phyloP scores from a whole-genome alignment of 2,113 vertebrate genomes.

The Oncorhynchus clarkii region DNA sequence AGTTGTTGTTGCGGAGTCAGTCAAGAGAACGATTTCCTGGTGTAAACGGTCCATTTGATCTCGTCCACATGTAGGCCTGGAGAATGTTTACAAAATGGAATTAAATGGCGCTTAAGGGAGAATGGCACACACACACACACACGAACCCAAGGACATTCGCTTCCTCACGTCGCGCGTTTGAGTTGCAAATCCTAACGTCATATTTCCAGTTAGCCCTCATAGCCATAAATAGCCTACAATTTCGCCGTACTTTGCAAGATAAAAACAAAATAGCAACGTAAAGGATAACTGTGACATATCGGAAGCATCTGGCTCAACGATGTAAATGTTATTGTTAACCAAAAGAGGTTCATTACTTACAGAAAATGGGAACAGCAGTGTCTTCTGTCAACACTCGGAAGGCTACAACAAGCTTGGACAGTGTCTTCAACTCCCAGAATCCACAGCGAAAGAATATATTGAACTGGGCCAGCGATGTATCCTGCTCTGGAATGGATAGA shows the following conservation, averaged over 20 bases:
- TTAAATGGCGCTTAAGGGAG: not conserved
- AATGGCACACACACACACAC: not conserved
- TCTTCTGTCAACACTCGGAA: conserved; percentile 18
- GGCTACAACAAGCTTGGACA: conserved; percentile 60
- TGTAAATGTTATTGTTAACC: not conserved
- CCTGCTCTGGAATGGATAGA: not conserved
- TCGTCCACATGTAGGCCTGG: not conserved
- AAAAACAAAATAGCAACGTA: conserved; percentile 36
- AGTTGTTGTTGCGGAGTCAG: not conserved
- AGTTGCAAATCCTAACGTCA: conserved; percentile 16
- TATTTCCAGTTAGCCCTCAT: conserved; percentile 29
- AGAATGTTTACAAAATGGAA: not conserved
- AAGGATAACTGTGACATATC: not conserved
- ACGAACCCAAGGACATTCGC: conserved; percentile 4
- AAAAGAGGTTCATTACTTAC: conserved; percentile 55
- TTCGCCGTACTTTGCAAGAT: conserved; percentile 48
- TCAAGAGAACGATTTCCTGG: conserved; percentile 45
- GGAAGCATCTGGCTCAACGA: not conserved
- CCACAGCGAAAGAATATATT: conserved; percentile 62
- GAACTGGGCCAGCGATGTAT: conserved; percentile 41
- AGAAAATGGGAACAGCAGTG: conserved; percentile 38
- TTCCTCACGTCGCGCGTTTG: not conserved
- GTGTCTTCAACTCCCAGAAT: conserved; percentile 74
- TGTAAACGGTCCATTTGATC: conserved; percentile 33
- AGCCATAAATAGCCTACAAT: conserved; percentile 23